phyloP scores from a whole-genome alignment of 2,888 invertebrate genomes.

The Eucriotettix oculatus region DNA sequence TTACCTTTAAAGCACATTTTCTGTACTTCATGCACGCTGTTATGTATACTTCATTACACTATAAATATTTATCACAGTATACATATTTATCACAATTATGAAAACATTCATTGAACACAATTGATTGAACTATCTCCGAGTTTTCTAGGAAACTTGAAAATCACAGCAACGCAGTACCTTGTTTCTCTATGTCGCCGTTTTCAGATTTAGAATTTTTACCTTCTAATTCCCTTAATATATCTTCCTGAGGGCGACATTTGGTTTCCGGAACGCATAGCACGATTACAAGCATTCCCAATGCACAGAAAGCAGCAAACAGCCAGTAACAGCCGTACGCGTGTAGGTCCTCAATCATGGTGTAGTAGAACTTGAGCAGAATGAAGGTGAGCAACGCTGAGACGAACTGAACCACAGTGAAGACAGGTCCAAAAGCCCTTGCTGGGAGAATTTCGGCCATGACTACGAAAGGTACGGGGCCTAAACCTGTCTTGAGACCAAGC shows the following conservation, averaged over 20 bases:
- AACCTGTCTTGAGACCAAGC: conserved; percentile 32
- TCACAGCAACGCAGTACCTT: too few relatives aligned
- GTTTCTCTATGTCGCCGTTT: too few relatives aligned
- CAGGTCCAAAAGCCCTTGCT: conserved; percentile 26
- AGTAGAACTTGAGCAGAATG: neutral
- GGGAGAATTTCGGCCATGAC: conserved; percentile 34
- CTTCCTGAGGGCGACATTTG: neutral
- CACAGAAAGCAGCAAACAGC: conserved; percentile 23
- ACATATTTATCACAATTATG: too few relatives aligned
- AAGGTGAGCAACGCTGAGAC: conserved; percentile 17
- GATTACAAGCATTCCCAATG: neutral
- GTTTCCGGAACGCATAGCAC: neutral
- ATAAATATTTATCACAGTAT: too few relatives aligned
- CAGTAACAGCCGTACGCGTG: conserved; percentile 16
- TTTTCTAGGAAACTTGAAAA: too few relatives aligned
- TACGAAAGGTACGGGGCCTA: conserved; percentile 34
- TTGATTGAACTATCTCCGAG: too few relatives aligned
- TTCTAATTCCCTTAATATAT: neutral
- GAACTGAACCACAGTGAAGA: conserved; percentile 21
- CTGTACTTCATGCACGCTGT: too few relatives aligned
- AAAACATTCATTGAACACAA: too few relatives aligned
- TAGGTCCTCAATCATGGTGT: neutral
- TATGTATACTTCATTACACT: too few relatives aligned
- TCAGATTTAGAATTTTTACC: neutral
- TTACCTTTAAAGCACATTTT: too few relatives aligned